Base-by-base conservation (phyloP, 1,140 invertebrate genomes). In the Heterodera carotae region DNA sequence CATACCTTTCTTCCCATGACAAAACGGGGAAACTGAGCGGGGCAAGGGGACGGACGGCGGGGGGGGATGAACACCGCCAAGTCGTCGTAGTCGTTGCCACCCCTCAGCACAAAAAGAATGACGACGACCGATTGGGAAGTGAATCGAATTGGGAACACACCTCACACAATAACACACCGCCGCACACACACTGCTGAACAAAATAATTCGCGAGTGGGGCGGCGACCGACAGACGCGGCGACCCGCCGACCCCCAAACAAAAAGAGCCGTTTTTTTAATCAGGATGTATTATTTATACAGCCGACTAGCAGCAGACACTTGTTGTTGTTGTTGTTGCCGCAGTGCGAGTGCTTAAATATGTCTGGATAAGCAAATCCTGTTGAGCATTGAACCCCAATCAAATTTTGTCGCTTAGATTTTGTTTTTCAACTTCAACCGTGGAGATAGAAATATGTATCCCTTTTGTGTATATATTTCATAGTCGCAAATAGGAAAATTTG, bases 181-280 rank as follows among this genome's bases (percentile, higher is more conserved):
- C 6, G 39, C 39, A 43, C 39, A 56, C 48, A 56, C n/a, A n/a
- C n/a, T n/a, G n/a, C 22, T 56, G 48, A n/a, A 56, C 12, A 56
- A 56, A 56, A 56, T 56, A 56, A 56, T 56, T 22, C 22, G 48
- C 48, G 48, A 56, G 48, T 18, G 48, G 18, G 12, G 22, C 6
- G 48, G 18, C 48, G 48, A 56, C 48, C 15, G 48, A 56, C 48
- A 18, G 48, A 56, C 48, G 39, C n/a, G 48, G 22, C 48, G 48
- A 56, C 48, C 48, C n/a, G n/a, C 48, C 48, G 48, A 56, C 48
- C 48, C 48, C 48, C 48, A 56, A 56, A 56, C 48, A 56, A 56
- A 56, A 56, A 56, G 48, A 43, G 39, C 6, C 48, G 48, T 56
- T 56, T 56, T n/a, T 43, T 56, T 56, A 22, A 56, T 22, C 48